A percentile compares a stretch with the other conserved stretches of the same genome.
Conservation (phyloP, 2,888 invertebrate species). For the Phortica okadai region DNA sequence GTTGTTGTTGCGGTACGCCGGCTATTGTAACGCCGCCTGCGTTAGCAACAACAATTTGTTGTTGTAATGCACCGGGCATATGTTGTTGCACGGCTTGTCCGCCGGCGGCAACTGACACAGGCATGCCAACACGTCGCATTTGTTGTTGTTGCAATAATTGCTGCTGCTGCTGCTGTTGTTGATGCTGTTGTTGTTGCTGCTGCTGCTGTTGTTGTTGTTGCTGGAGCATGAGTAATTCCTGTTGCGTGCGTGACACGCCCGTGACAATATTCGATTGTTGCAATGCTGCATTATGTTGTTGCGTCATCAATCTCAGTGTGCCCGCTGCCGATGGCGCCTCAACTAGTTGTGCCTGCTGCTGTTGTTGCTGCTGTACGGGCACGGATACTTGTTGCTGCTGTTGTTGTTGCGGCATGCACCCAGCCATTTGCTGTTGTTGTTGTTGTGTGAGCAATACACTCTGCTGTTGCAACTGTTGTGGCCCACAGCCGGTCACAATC, state of each 20-base stretch:
- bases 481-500: constrained; percentile 52
- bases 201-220: constrained; percentile 76
- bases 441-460: constrained; percentile 42
- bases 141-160: constrained; percentile 66
- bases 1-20: constrained; percentile 60
- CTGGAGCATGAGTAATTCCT: constrained; percentile 79
- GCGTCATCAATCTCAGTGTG: constrained; percentile 87
- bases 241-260: constrained; percentile 72
- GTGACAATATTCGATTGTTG: constrained; percentile 76
- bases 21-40: constrained; percentile 48
- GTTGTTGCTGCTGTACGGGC: constrained; percentile 49
- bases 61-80: constrained; percentile 58
- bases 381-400: constrained; percentile 71
- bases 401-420: constrained; percentile 48
- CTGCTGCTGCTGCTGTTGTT: constrained; percentile 74
- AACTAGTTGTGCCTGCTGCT: constrained; percentile 71
- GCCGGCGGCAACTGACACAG: constrained; percentile 59
- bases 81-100: constrained; percentile 67
- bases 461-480: constrained; percentile 54
- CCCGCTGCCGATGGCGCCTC: constrained; percentile 81
- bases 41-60: constrained; percentile 63
- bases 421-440: constrained; percentile 49
- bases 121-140: constrained; percentile 75
- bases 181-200: constrained; percentile 74
- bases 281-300: constrained; percentile 84